Conservation (phyloP, 1,140 invertebrate genomes). For the Globodera rostochiensis region DNA sequence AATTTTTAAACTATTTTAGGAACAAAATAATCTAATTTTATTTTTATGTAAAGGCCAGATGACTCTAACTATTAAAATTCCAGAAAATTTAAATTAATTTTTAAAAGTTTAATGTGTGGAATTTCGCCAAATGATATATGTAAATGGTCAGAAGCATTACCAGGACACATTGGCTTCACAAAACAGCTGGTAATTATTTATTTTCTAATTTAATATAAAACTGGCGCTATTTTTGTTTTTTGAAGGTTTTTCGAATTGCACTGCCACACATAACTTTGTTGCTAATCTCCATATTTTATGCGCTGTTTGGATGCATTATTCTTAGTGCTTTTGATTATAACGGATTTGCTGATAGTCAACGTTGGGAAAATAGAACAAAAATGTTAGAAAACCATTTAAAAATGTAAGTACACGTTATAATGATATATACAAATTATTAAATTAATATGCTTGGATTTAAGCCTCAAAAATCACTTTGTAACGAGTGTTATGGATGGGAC, state of each 20-base stretch:
- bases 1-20: too few relatives aligned
- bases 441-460: not conserved
- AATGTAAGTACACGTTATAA: not conserved
- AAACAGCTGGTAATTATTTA: slow-evolving; percentile 55
- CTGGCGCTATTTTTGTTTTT: not conserved
- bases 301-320: slow-evolving; percentile 57
- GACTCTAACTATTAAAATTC: too few relatives aligned
- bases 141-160: slow-evolving; percentile 59
- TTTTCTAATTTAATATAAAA: too few relatives aligned
- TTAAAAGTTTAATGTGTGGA: slow-evolving; percentile 37
- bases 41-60: too few relatives aligned
- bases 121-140: slow-evolving; percentile 49
- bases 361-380: slow-evolving; percentile 9
- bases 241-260: slow-evolving; percentile 61
- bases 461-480: slow-evolving; percentile 24
- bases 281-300: slow-evolving; percentile 60
- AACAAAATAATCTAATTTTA: too few relatives aligned
- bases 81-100: too few relatives aligned
- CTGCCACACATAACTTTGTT: slow-evolving; percentile 63
- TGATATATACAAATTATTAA: not conserved
- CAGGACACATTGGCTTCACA: slow-evolving; percentile 63
- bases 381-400: not conserved
- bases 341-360: slow-evolving; percentile 21
- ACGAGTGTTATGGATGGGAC: not conserved
- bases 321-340: slow-evolving; percentile 57